Base-by-base conservation (phyloP, 2,888 invertebrate species). In the Sinohyriopsis cumingii region DNA sequence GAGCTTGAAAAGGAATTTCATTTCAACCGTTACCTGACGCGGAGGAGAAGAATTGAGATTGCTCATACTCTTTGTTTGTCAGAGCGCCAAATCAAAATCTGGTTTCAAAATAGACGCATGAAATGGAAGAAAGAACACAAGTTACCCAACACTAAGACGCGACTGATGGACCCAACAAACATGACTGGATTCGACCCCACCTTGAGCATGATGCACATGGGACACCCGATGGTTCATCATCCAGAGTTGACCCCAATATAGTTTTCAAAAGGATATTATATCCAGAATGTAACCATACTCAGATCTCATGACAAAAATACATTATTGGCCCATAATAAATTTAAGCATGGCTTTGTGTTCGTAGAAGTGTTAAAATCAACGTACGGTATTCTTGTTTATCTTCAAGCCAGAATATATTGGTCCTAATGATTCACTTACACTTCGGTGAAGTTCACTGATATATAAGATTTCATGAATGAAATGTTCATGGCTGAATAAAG, bases 1-100 rank as follows among this genome's bases (percentile, higher is more conserved):
- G 97, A 97, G 92, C 92, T 97, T 92, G 97, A 98, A 91, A 98
- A 98, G 91, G 97, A 98, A 93, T 98, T 98, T 93, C 97, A 98
- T 92, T 98, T 97, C 93, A 98, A 98, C 92, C 94, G 97, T 91
- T 98, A 98, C 93, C 94, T 98, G 92, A 97, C 97, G 90, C 94
- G 98, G 91, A 94, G 97, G 92, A 93, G 98, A 92, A 93, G 98
- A 90, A 98, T 98, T 91, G 98, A 98, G 92, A 97, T 98, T 89
- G 97, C 98, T 84, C 97, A 97, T 91, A 95, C 97, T 86, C 93
- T 98, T 84, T 97, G 97, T 91, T 93, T 98, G 90, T 97, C 97
- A 83, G 98, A 98, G 92, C 93, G 98, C 89, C 98, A 98, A 93
- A 98, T 89, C 67, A 89, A 89, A 82, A 88, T 89, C 67, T 88